phyloP scores from a whole-genome alignment of 2,113 vertebrate species.

The Penelope pileata region DNA sequence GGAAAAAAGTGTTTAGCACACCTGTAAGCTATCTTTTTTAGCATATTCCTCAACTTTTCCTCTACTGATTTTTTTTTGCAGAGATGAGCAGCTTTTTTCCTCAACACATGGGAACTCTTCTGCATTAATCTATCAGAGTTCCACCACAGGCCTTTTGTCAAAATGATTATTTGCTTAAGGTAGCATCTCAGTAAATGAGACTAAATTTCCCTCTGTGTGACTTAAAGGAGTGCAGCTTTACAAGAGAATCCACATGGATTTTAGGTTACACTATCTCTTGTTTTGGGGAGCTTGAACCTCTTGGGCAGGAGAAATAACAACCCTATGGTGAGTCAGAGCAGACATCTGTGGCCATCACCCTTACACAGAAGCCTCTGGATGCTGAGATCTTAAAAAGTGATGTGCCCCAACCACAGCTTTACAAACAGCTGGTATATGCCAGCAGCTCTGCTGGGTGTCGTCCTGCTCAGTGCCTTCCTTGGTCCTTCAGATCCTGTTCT shows the following conservation, averaged over 20 bases:
- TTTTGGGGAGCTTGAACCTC: background rate
- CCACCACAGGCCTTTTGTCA: background rate
- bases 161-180: background rate
- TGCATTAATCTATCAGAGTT: background rate
- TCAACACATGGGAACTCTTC: accelerated
- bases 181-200: accelerated
- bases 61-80: background rate
- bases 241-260: background rate
- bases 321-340: background rate
- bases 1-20: background rate
- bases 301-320: background rate
- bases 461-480: background rate
- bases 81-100: background rate
- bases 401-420: background rate
- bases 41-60: background rate
- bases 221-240: background rate
- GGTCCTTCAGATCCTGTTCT: background rate
- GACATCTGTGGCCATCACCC: background rate
- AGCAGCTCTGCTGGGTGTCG: background rate
- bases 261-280: background rate
- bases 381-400: background rate
- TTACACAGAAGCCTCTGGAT: background rate
- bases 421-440: accelerated
- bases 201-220: background rate
- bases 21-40: background rate